A percentile compares a stretch with the other conserved stretches of the same genome.
These are phyloP conservation scores for Alligator sinensis DNA, from an alignment of 2,113 vertebrate genomes.

Conservation along the genomic window DNA sequence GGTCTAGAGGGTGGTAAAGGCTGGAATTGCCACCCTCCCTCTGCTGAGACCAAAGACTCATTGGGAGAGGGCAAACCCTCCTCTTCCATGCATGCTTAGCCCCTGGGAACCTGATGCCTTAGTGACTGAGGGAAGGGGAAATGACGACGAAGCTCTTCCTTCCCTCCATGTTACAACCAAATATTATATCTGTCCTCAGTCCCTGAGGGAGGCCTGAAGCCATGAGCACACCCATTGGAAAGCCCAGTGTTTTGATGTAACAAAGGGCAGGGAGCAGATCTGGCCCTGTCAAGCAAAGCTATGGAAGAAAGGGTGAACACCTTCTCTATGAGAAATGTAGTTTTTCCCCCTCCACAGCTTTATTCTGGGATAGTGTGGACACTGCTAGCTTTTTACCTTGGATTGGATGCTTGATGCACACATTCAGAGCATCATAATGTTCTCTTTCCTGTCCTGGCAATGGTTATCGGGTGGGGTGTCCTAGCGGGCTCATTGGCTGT, in stretches of 20 bases:
- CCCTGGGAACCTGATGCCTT: background rate
- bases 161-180: background rate
- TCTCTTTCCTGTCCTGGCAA: background rate
- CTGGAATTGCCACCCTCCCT: too few relatives aligned
- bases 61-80: background rate
- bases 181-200: too few relatives aligned
- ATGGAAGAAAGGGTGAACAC: background rate
- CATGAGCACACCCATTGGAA: background rate
- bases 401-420: background rate
- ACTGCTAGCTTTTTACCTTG: background rate
- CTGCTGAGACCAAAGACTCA: background rate
- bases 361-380: background rate
- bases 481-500: background rate
- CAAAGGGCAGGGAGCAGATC: background rate
- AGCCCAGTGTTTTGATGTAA: background rate
- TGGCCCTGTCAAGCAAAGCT: background rate
- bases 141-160: background rate
- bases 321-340: background rate
- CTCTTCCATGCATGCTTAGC: background rate
- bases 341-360: background rate
- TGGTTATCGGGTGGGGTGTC: background rate
- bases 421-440: background rate
- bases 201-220: background rate
- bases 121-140: background rate
- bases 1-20: too few relatives aligned